Evolutionary conservation across 2,113 vertebrate genomes (phyloP).

Genomic region (Rattus rattus): DNA sequence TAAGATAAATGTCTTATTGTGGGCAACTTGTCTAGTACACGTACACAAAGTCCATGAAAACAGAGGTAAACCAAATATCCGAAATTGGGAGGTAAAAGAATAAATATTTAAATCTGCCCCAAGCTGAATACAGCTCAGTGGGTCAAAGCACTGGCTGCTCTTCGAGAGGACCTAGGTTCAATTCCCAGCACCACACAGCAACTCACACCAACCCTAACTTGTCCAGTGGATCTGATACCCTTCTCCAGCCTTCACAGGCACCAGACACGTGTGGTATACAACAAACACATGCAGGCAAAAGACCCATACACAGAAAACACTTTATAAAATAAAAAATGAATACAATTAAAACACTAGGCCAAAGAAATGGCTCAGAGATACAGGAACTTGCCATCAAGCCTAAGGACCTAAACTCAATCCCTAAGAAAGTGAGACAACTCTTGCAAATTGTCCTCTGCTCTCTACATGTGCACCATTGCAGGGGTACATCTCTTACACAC

Average conservation of each 20-base stretch:
- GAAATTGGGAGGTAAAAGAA: neutral
- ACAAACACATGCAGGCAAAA: neutral
- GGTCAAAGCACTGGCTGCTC: neutral
- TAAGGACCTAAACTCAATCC: neutral
- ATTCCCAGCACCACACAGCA: neutral
- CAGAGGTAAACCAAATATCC: neutral
- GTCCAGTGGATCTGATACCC: neutral
- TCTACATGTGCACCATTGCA: neutral
- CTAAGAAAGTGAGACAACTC: neutral
- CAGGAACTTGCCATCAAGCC: neutral
- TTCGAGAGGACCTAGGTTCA: neutral
- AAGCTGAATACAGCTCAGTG: neutral
- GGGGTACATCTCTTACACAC: neutral
- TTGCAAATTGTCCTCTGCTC: neutral
- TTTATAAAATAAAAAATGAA: neutral
- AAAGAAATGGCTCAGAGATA: neutral
- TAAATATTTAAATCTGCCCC: neutral
- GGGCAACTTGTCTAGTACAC: neutral
- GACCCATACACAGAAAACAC: neutral
- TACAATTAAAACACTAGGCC: neutral
- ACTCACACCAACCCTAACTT: neutral
- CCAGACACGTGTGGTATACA: neutral
- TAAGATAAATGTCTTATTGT: neutral
- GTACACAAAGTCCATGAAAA: neutral
- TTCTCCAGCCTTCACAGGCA: neutral